Percentiles rank a stretch among this genome's conserved stretches.
phyloP scores from a whole-genome alignment of 64 coral and sea anemone genomes.

The Montipora efflorescens region DNA sequence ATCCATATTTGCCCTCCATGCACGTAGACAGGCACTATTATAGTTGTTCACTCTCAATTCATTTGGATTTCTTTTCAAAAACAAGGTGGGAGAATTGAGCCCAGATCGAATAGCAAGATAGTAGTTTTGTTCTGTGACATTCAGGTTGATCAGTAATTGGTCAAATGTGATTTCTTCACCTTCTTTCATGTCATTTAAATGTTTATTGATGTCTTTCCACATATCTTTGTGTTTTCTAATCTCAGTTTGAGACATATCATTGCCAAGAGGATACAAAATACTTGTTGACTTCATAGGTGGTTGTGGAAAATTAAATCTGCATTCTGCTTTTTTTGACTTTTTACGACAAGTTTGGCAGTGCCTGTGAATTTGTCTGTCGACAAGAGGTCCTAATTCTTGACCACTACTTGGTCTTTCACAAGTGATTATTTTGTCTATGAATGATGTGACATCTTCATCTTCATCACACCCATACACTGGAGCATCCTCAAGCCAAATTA shows the following conservation, averaged over 20 bases:
- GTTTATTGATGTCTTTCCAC: conserved; percentile 18
- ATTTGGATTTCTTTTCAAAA: too few species aligned
- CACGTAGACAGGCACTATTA: too few species aligned
- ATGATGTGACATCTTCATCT: too few species aligned
- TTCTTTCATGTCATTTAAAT: background rate
- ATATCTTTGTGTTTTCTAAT: conserved; percentile 21
- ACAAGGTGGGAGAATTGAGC: too few species aligned
- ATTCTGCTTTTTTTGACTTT: too few species aligned
- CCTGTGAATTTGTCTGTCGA: conserved; percentile 45
- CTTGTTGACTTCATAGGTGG: conserved; percentile 18
- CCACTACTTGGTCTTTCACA: background rate
- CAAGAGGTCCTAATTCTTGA: background rate
- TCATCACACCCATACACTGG: conserved; percentile 3
- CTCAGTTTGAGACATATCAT: background rate
- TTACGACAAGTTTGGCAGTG: too few species aligned
- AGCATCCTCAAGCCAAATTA: too few species aligned
- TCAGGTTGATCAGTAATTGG: background rate
- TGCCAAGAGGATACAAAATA: conserved; percentile 11
- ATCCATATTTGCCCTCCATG: too few species aligned
- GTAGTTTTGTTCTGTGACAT: conserved; percentile 10
- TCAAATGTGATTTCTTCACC: conserved; percentile 11
- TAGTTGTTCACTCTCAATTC: too few species aligned
- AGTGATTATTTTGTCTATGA: too few species aligned
- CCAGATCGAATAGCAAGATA: too few species aligned
- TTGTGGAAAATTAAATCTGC: too few species aligned